These are phyloP conservation scores for Drusus annulatus DNA, from an alignment of 1,140 invertebrate species.

Conservation along the genomic window DNA sequence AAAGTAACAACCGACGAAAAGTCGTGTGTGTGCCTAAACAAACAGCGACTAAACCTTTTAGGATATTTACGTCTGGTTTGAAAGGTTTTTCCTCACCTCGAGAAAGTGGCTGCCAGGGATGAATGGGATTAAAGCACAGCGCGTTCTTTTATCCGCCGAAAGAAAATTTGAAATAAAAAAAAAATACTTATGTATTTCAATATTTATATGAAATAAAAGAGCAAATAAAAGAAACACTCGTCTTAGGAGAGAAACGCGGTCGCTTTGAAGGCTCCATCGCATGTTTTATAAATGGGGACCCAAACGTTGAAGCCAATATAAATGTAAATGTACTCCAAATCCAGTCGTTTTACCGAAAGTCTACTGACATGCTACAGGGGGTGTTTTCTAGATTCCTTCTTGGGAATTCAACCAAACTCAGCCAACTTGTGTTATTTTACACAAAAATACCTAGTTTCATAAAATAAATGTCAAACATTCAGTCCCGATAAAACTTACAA, in stretches of 20 bases:
- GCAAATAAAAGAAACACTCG: constrained; percentile 4
- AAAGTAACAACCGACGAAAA: constrained; percentile 3
- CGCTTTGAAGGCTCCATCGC: constrained; percentile 19
- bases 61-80: constrained; percentile 14
- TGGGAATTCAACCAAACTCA: no score
- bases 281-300: constrained; percentile 25
- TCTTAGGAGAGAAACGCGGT: not conserved
- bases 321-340: constrained; percentile 21
- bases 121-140: not conserved
- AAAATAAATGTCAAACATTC: no score
- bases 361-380: not conserved
- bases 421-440: no score
- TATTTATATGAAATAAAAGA: constrained; percentile 2
- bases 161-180: no score
- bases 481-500: no score
- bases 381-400: no score
- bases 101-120: not conserved
- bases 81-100: constrained; percentile 6
- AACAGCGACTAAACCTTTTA: constrained; percentile 11
- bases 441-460: no score
- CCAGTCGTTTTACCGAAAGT: constrained; percentile 14
- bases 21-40: constrained; percentile 1
- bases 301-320: constrained; percentile 27
- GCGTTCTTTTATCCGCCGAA: not conserved
- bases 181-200: not conserved